Conservation (phyloP, 2,888 invertebrate genomes). For the Charanyca ferruginea region DNA sequence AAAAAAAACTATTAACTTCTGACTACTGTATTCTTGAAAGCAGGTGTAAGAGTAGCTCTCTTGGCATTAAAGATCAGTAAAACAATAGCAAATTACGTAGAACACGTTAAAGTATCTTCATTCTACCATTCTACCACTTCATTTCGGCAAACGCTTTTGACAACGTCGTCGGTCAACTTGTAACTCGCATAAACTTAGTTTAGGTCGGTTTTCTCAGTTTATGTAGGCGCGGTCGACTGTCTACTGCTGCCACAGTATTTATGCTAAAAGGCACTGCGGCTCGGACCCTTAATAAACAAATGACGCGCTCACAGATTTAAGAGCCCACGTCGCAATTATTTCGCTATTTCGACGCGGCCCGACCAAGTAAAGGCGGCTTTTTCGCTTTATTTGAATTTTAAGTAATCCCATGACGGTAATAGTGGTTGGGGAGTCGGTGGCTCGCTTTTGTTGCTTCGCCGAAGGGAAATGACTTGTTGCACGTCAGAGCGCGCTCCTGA, state of each 20-base stretch:
- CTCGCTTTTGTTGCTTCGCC: conserved; percentile 63
- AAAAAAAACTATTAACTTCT: too few relatives aligned
- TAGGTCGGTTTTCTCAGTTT: conserved; percentile 64
- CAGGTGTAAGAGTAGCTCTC: not conserved
- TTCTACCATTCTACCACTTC: conserved; percentile 47
- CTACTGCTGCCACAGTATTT: conserved; percentile 76
- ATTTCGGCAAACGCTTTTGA: conserved; percentile 61
- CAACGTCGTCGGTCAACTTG: conserved; percentile 49
- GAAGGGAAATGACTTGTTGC: conserved; percentile 65
- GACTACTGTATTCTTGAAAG: conserved; percentile 5
- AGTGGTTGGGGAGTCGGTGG: conserved; percentile 62
- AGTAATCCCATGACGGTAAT: conserved; percentile 70
- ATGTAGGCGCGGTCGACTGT: conserved; percentile 68
- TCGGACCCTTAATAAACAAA: conserved; percentile 86
- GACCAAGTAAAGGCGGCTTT: conserved; percentile 75
- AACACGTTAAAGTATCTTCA: conserved; percentile 20
- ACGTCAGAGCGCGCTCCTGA: conserved; percentile 51
- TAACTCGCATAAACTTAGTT: conserved; percentile 64
- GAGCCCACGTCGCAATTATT: conserved; percentile 84
- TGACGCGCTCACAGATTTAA: conserved; percentile 85
- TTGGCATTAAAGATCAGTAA: conserved; percentile 11
- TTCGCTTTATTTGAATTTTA: conserved; percentile 82
- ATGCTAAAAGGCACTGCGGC: conserved; percentile 84
- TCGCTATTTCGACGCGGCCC: conserved; percentile 82
- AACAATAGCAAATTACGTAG: conserved; percentile 24